Evolutionary conservation across 2,797 vertebrate genomes (phyloP).

Genomic region (Leucoraja ocellata): DNA sequence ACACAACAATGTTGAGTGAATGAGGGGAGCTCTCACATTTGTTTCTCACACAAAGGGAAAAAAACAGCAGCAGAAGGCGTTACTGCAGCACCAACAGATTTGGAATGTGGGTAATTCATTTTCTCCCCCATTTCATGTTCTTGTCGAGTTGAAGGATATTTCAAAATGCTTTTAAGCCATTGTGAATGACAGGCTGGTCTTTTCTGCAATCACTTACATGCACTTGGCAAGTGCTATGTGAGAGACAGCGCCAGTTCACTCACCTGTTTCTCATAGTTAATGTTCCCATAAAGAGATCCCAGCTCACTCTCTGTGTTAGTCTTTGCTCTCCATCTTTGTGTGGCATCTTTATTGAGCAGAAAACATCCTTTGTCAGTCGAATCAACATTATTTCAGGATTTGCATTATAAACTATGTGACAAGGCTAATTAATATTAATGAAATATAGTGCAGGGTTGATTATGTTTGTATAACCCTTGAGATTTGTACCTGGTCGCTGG

Average conservation of each 20-base stretch:
- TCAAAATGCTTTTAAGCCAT: background rate
- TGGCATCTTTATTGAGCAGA: background rate
- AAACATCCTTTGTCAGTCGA: background rate
- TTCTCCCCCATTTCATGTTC: background rate
- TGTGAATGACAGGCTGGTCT: background rate
- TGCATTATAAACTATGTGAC: background rate
- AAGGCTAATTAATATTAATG: background rate
- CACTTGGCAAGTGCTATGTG: background rate
- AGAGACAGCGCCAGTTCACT: background rate
- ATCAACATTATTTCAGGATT: background rate
- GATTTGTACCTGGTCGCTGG: background rate
- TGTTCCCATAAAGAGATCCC: background rate
- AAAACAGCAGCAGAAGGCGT: background rate
- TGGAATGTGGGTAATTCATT: background rate
- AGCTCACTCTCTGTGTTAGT: no score
- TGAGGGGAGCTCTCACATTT: constrained; percentile 25
- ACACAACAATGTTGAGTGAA: background rate
- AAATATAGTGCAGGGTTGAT: background rate
- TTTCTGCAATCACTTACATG: background rate
- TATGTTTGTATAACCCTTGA: background rate
- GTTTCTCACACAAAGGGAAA: background rate
- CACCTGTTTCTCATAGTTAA: background rate
- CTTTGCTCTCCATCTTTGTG: background rate
- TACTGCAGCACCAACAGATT: no score
- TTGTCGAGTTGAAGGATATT: background rate